Conservation (phyloP, 1,140 invertebrate genomes). For the Drosophila tropicalis region DNA sequence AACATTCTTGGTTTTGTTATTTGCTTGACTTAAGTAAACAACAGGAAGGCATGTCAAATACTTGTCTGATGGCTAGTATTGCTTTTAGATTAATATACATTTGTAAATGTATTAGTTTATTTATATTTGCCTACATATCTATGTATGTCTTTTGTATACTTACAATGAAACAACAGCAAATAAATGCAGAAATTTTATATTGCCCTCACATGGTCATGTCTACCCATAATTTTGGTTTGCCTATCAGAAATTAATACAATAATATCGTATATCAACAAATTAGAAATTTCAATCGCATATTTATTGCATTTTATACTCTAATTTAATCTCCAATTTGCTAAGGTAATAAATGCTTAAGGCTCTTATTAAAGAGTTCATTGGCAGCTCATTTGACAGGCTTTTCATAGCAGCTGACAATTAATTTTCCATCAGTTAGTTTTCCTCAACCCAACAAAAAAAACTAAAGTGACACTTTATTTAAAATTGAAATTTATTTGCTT, state of each 20-base stretch:
- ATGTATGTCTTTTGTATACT: not conserved
- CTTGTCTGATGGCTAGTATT: not conserved
- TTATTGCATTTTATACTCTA: constrained; percentile 12
- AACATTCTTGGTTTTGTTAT: constrained; percentile 45
- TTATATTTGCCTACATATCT: too few relatives aligned
- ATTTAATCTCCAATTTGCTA: constrained; percentile 1
- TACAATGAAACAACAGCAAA: constrained; percentile 17
- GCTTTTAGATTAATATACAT: constrained; percentile 32
- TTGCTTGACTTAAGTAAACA: constrained; percentile 52
- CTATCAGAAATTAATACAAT: constrained; percentile 51
- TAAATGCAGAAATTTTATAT: constrained; percentile 43
- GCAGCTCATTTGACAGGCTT: constrained; percentile 22
- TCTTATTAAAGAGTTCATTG: constrained; percentile 24
- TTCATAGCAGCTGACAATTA: not conserved
- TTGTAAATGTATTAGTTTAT: constrained; percentile 6
- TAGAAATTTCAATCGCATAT: constrained; percentile 35
- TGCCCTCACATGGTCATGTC: constrained; percentile 17
- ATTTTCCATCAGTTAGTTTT: not conserved
- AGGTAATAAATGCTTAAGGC: not conserved
- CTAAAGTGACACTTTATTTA: too few relatives aligned
- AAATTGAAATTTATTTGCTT: too few relatives aligned
- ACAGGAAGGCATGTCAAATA: constrained; percentile 53
- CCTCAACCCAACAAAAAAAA: too few relatives aligned
- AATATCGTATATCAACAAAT: constrained; percentile 41
- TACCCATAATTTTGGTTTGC: constrained; percentile 53